phyloP scores from a whole-genome alignment of 2,888 invertebrate species.

The Helleia helle region DNA sequence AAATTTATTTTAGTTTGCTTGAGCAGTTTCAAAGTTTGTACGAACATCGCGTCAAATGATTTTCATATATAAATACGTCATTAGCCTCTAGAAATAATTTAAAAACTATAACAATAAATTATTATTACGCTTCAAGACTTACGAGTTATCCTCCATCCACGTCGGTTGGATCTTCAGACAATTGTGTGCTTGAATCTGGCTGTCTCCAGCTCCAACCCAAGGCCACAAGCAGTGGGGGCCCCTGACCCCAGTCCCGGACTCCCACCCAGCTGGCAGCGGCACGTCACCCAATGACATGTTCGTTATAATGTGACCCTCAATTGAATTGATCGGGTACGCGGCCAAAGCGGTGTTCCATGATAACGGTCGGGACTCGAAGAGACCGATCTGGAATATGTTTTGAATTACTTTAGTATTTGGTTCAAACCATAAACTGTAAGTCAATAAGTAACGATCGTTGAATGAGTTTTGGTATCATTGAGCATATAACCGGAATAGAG shows the following conservation, averaged over 20 bases:
- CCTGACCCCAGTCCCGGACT: conserved; percentile 43
- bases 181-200: conserved; percentile 75
- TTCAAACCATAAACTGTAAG: no score
- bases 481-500: no score
- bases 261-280: conserved; percentile 76
- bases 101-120: no score
- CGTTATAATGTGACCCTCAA: conserved; percentile 63
- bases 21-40: no score
- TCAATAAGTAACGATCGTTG: no score
- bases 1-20: no score
- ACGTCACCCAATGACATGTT: conserved; percentile 70
- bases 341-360: conserved; percentile 55
- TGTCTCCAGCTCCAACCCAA: conserved; percentile 79
- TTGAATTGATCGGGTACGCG: conserved; percentile 39
- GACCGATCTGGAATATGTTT: conserved; percentile 44
- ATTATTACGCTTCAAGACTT: no score
- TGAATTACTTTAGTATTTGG: background rate
- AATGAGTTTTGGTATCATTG: no score
- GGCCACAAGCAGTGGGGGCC: conserved; percentile 77
- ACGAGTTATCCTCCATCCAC: conserved; percentile 84
- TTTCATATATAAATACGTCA: no score
- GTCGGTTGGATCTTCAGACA: conserved; percentile 88
- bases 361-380: conserved; percentile 45
- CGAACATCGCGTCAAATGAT: no score
- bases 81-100: no score